phyloP scores from a whole-genome alignment of 2,113 vertebrate genomes.

The Lethenteron reissneri region DNA sequence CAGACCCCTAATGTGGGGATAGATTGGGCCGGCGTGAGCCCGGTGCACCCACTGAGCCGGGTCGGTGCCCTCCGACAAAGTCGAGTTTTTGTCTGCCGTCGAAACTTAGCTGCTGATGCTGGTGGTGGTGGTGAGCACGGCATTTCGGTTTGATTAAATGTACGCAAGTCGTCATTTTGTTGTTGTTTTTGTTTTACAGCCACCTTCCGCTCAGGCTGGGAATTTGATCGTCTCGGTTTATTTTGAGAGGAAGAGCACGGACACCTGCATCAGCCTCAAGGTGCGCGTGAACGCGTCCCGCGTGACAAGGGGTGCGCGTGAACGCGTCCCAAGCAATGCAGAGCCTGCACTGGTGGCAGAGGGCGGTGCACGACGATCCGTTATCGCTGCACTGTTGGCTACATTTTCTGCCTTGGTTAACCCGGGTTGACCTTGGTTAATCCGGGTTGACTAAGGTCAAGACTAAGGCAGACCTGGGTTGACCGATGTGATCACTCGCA shows the following conservation, averaged over 20 bases:
- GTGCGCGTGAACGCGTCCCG: conserved; percentile 22
- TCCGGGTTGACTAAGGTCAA: background rate
- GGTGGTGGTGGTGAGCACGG: background rate
- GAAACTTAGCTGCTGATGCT: background rate
- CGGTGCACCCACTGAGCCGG: background rate
- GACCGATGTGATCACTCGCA: background rate
- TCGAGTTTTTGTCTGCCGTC: background rate
- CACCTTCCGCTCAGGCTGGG: conserved; percentile 72
- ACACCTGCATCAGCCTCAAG: conserved; percentile 82
- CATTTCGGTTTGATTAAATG: background rate
- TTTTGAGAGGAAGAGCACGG: conserved; percentile 58
- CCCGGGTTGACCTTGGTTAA: background rate
- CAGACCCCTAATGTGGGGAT: background rate
- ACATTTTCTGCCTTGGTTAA: background rate
- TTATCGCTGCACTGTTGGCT: background rate
- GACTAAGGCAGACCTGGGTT: background rate
- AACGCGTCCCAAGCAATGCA: no score
- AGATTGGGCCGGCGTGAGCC: background rate
- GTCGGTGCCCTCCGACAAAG: background rate
- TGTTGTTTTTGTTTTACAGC: conserved; percentile 8
- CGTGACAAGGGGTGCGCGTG: background rate
- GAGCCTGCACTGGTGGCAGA: background rate
- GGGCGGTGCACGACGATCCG: background rate
- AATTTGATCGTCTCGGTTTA: conserved; percentile 93
- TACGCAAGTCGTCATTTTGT: background rate